Base-by-base conservation (phyloP, 2,797 vertebrate species). In the Cossypha niveicapilla region DNA sequence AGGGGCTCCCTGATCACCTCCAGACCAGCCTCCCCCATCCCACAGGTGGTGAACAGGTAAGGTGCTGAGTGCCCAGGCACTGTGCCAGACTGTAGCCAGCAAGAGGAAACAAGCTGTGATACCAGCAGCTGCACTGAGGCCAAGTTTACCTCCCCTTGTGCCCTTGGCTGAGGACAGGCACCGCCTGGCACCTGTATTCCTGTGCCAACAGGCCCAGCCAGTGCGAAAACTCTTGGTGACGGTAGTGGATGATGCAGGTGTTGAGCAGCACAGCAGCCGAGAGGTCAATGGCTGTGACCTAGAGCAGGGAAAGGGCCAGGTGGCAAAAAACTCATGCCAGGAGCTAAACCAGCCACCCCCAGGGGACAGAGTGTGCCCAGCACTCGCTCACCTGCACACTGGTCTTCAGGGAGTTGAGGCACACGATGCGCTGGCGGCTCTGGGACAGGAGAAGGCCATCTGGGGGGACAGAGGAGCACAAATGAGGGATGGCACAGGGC, bases 181-280 rank as follows among this genome's bases (percentile, higher is more conserved):
- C 98, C 9, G 89, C 97, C 88, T 65, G 97, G 56, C 97, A 95
- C 62, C 98, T 93, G 93, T 97, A 98, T 68, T 99, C 98, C 97
- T 98, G 98, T 75, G 98, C 98, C 96, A 99, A 96, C 80, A 99
- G 98, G 75, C 98, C 97, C 68, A 99, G 96, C 99, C 99, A 99
- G 94, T 98, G 99, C 1, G 98, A 98, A 93, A 99, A 99, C 97
- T 99, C 99, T 93, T 99, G 99, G 97, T 99, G 99, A 86, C 99
- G 99, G 92, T 99, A 99, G 98, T 99, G 99, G 95, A 99, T 97
- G 94, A 99, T 99, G 97, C 99, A 99, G 65, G 99, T 99, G 96
- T 98, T 99, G 95, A 99, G 97, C 42, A 98, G 96, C 58, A 99
- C 95, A 4, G 98, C 98, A 57, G 98, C 98, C 0, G 98, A 98